Evolutionary conservation across 2,797 vertebrate genomes (phyloP), one percentile per base, ranked within the genome.

Genomic region (Melanotaenia maccullochi): DNA sequence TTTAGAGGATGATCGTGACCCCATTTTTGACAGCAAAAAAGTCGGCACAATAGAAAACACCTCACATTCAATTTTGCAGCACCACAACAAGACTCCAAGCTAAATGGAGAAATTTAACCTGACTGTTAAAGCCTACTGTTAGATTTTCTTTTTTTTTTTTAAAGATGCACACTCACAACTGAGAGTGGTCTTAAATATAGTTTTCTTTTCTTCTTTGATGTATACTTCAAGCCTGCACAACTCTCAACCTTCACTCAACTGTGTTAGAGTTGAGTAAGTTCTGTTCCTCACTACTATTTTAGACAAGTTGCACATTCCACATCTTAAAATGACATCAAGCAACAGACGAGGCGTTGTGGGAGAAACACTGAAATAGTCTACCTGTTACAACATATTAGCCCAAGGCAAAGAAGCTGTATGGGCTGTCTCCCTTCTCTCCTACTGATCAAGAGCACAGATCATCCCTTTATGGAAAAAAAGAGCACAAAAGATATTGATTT

Each of bases 401-500:
- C 9, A 12, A 74, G 83, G 89, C 85, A 71, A 66, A 73, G 62
- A 73, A 69, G 60, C 25, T 81, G 44, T 56, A 56, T 55, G 30
- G 70, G 54, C 67, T 64, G 59, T 58, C 79, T 86, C 76, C 68
- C 76, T 73, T 70, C 13, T 40, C 52, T 71, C 51, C 47, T 86
- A 92, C 91, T 71, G 90, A 90, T 88, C 1, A 60, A 76, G 69
- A 75, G 75, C 73, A 79, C 68, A 77, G 63, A 74, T 85, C 85
- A 84, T 83, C 55, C 65, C 47, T 81, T 78, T 72, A 81, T 83
- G 56, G 69, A 63, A 71, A 36, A 68, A 60, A 72, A 55, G 67
- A 65, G 64, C 62, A 68, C 42, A 64, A 84, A 68, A 49, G 18
- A 35, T 68, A 90, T 88, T 1, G 86, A 91, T 84, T 82, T 78